Conservation (phyloP, 2,113 vertebrate species). For the Limanda limanda region DNA sequence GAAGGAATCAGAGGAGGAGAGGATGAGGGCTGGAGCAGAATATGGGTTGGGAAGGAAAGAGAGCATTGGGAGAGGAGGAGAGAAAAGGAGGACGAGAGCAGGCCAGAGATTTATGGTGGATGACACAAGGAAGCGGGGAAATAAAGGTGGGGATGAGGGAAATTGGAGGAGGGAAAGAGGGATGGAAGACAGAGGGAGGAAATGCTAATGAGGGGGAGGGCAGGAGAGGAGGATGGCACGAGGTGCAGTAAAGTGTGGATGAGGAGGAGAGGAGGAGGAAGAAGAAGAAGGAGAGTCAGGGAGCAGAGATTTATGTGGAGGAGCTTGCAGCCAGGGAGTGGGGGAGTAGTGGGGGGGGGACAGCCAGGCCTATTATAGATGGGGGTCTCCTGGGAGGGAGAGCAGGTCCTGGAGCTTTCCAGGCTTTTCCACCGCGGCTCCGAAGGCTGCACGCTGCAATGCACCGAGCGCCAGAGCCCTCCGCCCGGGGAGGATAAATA, state of each 20-base stretch:
- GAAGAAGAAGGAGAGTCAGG: constrained; percentile 14
- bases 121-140: background rate
- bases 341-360: no score
- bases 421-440: constrained; percentile 57
- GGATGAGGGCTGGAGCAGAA: background rate
- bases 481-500: constrained; percentile 61
- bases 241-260: constrained; percentile 3
- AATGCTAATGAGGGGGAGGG: background rate
- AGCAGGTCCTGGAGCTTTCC: constrained; percentile 59
- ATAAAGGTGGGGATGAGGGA: background rate
- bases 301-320: constrained; percentile 74
- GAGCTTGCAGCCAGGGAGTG: background rate
- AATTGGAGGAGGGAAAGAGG: background rate
- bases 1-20: background rate
- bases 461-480: constrained; percentile 59
- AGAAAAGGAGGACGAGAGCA: background rate
- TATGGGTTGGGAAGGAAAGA: background rate
- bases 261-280: constrained; percentile 28
- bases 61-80: background rate
- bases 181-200: background rate
- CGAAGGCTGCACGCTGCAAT: constrained; percentile 51
- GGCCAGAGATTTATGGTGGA: background rate
- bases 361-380: constrained; percentile 71
- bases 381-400: constrained; percentile 72
- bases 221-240: background rate